These are phyloP conservation scores for Morpho helenor DNA, from an alignment of 2,888 invertebrate genomes.

Conservation along the genomic window DNA sequence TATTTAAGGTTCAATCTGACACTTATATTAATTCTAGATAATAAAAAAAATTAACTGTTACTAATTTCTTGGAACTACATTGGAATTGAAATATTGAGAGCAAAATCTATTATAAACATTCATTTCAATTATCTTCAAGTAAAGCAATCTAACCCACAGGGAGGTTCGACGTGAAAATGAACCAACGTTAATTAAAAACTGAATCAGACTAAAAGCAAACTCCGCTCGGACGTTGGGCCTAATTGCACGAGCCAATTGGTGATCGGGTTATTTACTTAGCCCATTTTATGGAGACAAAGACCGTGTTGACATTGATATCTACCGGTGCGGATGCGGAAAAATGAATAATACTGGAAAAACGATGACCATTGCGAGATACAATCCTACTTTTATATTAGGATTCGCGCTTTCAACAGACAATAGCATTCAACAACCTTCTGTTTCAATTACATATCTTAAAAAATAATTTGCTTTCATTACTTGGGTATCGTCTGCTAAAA, in stretches of 20 bases:
- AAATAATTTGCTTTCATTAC: not conserved
- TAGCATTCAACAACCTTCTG: not conserved
- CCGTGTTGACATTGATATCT: constrained; percentile 43
- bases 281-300: constrained; percentile 56
- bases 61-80: too few relatives aligned
- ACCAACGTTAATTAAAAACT: constrained; percentile 57
- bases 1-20: too few relatives aligned
- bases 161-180: constrained; percentile 30
- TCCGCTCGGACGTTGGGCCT: constrained; percentile 45
- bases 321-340: constrained; percentile 41
- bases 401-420: constrained; percentile 6
- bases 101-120: not conserved
- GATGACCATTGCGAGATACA: constrained; percentile 4
- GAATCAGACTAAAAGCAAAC: constrained; percentile 52
- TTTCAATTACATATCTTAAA: constrained; percentile 7
- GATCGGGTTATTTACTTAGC: constrained; percentile 68
- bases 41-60: too few relatives aligned
- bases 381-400: not conserved
- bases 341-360: constrained; percentile 39
- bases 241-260: constrained; percentile 47
- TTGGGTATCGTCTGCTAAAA: not conserved
- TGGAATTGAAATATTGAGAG: too few relatives aligned
- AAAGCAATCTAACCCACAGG: constrained; percentile 29
- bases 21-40: too few relatives aligned
- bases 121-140: constrained; percentile 1